These are phyloP conservation scores for Drosophila funebris DNA, from an alignment of 1,140 invertebrate species.

Conservation along the genomic window DNA sequence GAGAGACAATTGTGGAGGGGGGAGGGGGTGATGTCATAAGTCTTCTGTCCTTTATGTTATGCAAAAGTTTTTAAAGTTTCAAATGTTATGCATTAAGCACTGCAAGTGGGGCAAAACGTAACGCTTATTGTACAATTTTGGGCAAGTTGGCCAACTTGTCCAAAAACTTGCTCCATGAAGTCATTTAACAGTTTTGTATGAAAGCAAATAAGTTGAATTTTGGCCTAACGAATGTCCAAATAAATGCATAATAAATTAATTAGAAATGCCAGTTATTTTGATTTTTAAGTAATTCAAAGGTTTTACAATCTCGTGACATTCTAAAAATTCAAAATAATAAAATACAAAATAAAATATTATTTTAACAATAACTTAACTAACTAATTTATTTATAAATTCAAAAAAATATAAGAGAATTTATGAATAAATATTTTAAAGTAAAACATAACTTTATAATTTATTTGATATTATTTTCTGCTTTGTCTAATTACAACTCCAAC, in stretches of 20 bases:
- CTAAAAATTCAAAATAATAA: too few relatives aligned
- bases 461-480: neutral
- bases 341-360: too few relatives aligned
- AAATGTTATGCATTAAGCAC: constrained; percentile 33
- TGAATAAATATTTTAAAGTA: neutral
- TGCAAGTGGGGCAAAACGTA: neutral
- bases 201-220: constrained; percentile 14
- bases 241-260: constrained; percentile 18
- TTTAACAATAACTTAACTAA: too few relatives aligned
- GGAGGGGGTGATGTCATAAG: neutral
- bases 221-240: constrained; percentile 8
- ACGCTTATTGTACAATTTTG: constrained; percentile 31
- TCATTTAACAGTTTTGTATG: constrained; percentile 17
- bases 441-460: neutral
- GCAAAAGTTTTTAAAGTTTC: constrained; percentile 44
- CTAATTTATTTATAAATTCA: too few relatives aligned
- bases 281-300: neutral
- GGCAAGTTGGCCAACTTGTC: constrained; percentile 26
- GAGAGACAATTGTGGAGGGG: too few relatives aligned
- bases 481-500: neutral
- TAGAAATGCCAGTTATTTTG: neutral
- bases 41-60: constrained; percentile 19
- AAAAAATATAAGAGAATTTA: too few relatives aligned
- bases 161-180: constrained; percentile 18
- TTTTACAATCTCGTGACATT: too few relatives aligned